Evolutionary conservation across 2,797 vertebrate species (phyloP).

Genomic region (Macroramphosus scolopax): DNA sequence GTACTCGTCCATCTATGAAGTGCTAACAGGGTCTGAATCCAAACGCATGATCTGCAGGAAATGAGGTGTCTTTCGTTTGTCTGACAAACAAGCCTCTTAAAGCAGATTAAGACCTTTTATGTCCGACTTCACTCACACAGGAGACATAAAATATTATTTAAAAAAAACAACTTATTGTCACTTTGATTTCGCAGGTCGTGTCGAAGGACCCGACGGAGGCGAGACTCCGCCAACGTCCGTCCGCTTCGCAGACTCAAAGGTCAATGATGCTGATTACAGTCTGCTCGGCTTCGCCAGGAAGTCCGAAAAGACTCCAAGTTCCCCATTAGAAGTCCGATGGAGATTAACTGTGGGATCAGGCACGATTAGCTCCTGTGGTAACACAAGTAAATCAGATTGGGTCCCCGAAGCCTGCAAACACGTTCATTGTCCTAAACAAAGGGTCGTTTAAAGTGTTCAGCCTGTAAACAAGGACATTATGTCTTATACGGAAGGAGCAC

Average conservation of each 20-base stretch:
- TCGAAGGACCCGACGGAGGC: constrained; percentile 29
- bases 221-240: constrained; percentile 42
- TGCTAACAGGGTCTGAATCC: constrained; percentile 5
- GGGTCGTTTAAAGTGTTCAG: constrained; percentile 38
- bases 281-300: constrained; percentile 36
- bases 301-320: constrained; percentile 41
- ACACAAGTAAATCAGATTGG: constrained; percentile 62
- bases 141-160: not conserved
- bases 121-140: constrained; percentile 19
- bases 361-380: constrained; percentile 64
- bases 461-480: constrained; percentile 41
- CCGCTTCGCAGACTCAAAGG: constrained; percentile 39
- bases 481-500: constrained; percentile 26
- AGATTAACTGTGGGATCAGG: constrained; percentile 58
- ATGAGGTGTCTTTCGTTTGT: constrained; percentile 20
- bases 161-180: constrained; percentile 32
- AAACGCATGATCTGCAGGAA: constrained; percentile 20
- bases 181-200: constrained; percentile 21
- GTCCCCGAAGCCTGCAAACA: constrained; percentile 43
- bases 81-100: constrained; percentile 27
- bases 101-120: constrained; percentile 20
- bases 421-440: constrained; percentile 56
- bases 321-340: constrained; percentile 23
- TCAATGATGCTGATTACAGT: constrained; percentile 39
- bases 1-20: not conserved